phyloP scores from a whole-genome alignment of 2,113 vertebrate genomes.

The Toxotes chatareus region DNA sequence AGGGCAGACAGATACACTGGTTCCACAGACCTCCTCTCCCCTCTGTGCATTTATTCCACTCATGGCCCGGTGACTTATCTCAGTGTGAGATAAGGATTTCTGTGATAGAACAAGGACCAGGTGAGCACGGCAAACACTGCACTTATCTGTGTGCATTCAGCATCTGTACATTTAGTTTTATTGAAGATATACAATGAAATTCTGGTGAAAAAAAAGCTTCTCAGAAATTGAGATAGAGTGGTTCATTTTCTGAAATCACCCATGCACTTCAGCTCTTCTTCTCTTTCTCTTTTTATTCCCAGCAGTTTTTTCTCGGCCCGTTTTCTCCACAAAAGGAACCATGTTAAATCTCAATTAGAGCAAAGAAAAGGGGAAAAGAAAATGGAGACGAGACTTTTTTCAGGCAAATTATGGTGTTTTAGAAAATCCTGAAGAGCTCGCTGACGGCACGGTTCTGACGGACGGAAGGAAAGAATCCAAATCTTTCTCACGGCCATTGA shows the following conservation, averaged over 20 bases:
- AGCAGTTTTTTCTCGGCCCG: neutral
- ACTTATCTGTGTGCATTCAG: neutral
- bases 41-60: conserved; percentile 7
- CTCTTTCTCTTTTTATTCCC: neutral
- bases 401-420: conserved; percentile 7
- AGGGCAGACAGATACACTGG: conserved; percentile 6
- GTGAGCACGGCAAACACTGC: neutral
- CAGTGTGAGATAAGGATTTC: conserved; percentile 20
- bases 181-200: conserved; percentile 1
- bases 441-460: neutral
- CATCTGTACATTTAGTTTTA: neutral
- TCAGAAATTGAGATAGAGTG: neutral
- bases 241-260: neutral
- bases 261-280: neutral
- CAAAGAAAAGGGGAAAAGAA: neutral
- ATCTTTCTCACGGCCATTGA: neutral
- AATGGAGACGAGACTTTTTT: neutral
- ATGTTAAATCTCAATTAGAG: neutral
- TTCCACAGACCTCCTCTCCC: neutral
- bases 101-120: neutral
- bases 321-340: conserved; percentile 15
- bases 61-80: conserved; percentile 28
- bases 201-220: neutral
- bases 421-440: neutral
- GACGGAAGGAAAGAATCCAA: neutral